Conservation (phyloP, 2,888 invertebrate species). For the Cheilosia variabilis region DNA sequence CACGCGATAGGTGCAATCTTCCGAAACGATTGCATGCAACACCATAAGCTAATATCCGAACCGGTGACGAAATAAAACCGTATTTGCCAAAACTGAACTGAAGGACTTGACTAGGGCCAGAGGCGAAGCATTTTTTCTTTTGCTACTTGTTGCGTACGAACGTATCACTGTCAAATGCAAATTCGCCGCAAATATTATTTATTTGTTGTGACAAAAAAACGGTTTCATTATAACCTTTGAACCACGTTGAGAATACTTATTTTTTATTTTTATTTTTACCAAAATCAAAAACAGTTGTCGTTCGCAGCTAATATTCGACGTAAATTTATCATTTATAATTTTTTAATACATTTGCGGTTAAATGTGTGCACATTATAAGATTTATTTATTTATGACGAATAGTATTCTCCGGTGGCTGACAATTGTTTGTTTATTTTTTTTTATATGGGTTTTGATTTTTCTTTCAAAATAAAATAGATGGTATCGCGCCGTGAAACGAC, state of each 20-base stretch:
- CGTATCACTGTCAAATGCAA: conserved; percentile 21
- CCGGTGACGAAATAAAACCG: not conserved
- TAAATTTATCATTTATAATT: conserved; percentile 17
- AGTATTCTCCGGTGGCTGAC: conserved; percentile 37
- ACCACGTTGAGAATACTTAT: conserved; percentile 13
- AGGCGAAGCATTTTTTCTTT: not conserved
- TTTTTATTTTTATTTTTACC: conserved; percentile 36
- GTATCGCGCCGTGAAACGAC: conserved; percentile 73
- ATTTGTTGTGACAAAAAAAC: conserved; percentile 13
- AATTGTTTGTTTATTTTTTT: conserved; percentile 38
- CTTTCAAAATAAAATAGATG: conserved; percentile 46
- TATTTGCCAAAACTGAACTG: not conserved
- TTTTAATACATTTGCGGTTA: conserved; percentile 4
- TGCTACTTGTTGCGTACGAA: conserved; percentile 62
- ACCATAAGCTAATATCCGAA: not conserved
- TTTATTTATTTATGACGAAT: conserved; percentile 29
- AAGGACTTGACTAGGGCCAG: not conserved
- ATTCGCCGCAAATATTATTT: conserved; percentile 51
- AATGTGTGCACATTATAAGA: conserved; percentile 6
- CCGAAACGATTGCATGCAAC: not conserved
- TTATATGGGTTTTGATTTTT: conserved; percentile 12
- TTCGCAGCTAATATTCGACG: conserved; percentile 50
- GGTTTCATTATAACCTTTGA: conserved; percentile 40
- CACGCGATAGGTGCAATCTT: not conserved
- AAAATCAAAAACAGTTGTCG: conserved; percentile 27